Evolutionary conservation across 2,113 vertebrate species (phyloP).

Genomic region (Colistium nudipinnis): DNA sequence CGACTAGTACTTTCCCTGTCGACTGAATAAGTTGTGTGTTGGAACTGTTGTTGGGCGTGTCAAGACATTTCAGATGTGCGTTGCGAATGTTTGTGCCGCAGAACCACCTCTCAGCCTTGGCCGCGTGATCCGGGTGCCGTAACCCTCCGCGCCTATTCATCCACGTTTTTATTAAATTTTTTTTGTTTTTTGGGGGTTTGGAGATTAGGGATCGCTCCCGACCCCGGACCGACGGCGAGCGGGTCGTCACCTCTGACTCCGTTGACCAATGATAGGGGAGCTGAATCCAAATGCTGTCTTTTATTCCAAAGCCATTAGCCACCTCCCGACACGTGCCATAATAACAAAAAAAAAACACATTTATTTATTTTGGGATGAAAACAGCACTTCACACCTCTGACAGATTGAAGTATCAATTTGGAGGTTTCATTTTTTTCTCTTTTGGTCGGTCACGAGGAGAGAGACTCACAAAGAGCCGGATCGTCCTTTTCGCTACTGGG

Average conservation of each 20-base stretch:
- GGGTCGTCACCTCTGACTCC: slow-evolving; percentile 80
- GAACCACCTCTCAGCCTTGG: slow-evolving; percentile 57
- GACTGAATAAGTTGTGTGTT: too few species aligned
- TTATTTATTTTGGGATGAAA: slow-evolving; percentile 82
- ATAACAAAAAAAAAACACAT: slow-evolving; percentile 80
- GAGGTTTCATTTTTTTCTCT: slow-evolving; percentile 65
- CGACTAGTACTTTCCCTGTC: too few species aligned
- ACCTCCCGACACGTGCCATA: slow-evolving; percentile 78
- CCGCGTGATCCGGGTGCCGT: slow-evolving; percentile 40
- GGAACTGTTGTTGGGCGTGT: too few species aligned
- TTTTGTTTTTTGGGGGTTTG: too few species aligned
- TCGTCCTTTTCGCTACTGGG: slow-evolving; percentile 71
- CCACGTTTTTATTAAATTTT: slow-evolving; percentile 69
- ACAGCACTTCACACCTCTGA: slow-evolving; percentile 81
- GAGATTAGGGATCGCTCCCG: slow-evolving; percentile 71
- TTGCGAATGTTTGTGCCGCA: too few species aligned
- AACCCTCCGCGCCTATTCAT: slow-evolving; percentile 60
- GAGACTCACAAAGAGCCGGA: slow-evolving; percentile 65
- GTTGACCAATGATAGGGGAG: slow-evolving; percentile 75
- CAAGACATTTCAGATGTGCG: too few species aligned
- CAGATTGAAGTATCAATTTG: slow-evolving; percentile 80
- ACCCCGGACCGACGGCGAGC: slow-evolving; percentile 68
- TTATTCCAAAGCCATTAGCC: slow-evolving; percentile 84
- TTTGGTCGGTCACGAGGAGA: slow-evolving; percentile 66
- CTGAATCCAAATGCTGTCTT: slow-evolving; percentile 80